These are phyloP conservation scores for Callitettix versicolor DNA, from an alignment of 1,140 invertebrate species.

Conservation along the genomic window DNA sequence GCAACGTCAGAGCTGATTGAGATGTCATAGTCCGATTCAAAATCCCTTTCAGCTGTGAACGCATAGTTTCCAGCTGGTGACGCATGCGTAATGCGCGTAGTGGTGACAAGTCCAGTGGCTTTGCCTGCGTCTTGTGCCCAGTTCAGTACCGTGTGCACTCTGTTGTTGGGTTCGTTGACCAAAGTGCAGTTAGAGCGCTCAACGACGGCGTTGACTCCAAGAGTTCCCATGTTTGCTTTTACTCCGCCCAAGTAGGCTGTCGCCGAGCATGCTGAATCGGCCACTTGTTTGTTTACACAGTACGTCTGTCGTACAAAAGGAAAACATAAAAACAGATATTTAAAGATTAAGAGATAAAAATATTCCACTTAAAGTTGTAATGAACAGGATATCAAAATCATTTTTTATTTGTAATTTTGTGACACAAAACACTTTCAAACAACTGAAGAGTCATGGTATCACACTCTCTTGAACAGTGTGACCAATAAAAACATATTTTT, in stretches of 20 bases:
- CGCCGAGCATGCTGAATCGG: conserved; percentile 72
- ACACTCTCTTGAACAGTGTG: too few relatives aligned
- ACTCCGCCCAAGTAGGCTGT: conserved; percentile 75
- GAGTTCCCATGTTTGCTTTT: conserved; percentile 62
- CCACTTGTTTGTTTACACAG: conserved; percentile 65
- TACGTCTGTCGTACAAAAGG: too few relatives aligned
- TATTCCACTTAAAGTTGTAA: too few relatives aligned
- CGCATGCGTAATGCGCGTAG: conserved; percentile 41
- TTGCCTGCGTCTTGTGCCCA: conserved; percentile 57
- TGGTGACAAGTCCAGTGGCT: conserved; percentile 10
- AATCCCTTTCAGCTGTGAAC: conserved; percentile 35
- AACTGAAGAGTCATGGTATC: too few relatives aligned
- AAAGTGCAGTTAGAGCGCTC: conserved; percentile 44
- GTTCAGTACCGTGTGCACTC: conserved; percentile 38
- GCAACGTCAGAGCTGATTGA: conserved; percentile 8
- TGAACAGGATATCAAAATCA: too few relatives aligned
- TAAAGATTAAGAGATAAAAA: too few relatives aligned
- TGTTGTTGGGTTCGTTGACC: conserved; percentile 30
- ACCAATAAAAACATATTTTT: too few relatives aligned
- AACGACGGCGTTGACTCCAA: conserved; percentile 60
- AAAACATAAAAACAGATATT: too few relatives aligned
- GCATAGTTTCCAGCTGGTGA: conserved; percentile 48
- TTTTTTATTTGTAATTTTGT: too few relatives aligned
- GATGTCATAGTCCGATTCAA: conserved; percentile 35
- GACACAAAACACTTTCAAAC: too few relatives aligned